These are phyloP conservation scores for Silvanus unidentatus DNA, from an alignment of 2,888 invertebrate genomes.

Conservation along the genomic window DNA sequence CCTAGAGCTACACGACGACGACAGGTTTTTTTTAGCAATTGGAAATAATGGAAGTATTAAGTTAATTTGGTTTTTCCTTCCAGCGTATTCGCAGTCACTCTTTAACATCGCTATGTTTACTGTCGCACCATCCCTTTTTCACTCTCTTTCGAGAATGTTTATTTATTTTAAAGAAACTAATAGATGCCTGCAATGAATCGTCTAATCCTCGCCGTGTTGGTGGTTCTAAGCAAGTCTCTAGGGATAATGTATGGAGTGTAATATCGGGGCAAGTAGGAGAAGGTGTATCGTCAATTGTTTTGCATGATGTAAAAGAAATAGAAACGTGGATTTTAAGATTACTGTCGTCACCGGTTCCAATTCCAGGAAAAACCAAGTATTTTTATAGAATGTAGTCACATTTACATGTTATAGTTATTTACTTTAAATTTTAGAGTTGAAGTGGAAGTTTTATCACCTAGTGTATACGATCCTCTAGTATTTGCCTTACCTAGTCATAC, in stretches of 20 bases:
- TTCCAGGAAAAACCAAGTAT: conserved; percentile 88
- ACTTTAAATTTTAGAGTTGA: conserved; percentile 37
- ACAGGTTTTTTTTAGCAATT: conserved; percentile 52
- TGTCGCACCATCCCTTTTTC: conserved; percentile 99
- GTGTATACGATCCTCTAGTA: conserved; percentile 75
- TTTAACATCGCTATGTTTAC: conserved; percentile 91
- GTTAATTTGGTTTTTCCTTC: conserved; percentile 35
- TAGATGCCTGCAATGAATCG: conserved; percentile 96
- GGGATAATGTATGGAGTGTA: conserved; percentile 96
- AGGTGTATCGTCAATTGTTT: conserved; percentile 76
- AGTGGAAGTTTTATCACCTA: conserved; percentile 76
- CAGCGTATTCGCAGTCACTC: conserved; percentile 86
- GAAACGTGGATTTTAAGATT: conserved; percentile 98
- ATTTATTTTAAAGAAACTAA: conserved; percentile 88
- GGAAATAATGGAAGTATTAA: background rate
- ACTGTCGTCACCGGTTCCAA: conserved; percentile 94
- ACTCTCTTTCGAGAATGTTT: conserved; percentile 97
- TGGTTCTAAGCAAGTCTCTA: conserved; percentile 77
- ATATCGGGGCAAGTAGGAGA: conserved; percentile 78
- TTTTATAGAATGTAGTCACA: background rate
- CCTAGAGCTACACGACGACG: conserved; percentile 75
- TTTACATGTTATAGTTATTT: background rate
- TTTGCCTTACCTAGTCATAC: conserved; percentile 98
- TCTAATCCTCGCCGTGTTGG: conserved; percentile 83
- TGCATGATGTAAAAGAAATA: conserved; percentile 95